Evolutionary conservation across 1,140 invertebrate species (phyloP), one percentile per base, ranked within the genome.

Genomic region (Neodiprion fabricii): DNA sequence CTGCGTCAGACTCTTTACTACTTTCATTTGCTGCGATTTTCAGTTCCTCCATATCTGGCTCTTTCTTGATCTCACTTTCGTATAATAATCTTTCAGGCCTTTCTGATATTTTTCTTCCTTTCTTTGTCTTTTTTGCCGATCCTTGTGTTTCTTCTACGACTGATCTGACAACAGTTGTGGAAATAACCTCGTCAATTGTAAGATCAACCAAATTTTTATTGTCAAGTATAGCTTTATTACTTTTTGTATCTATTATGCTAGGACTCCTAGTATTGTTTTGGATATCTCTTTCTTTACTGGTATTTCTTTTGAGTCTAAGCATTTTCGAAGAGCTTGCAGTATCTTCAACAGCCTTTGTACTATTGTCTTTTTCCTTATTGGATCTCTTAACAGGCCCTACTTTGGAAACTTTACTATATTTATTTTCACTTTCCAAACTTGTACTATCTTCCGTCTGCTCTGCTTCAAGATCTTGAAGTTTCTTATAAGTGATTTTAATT

Each of bases 121-220:
- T 82, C 1, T 78, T 85, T 17, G 80, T 11, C 67, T 85, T 85
- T 14, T 78, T 80, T 23, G 83, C 80, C 49, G 69, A 76, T 23
- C 74, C 70, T 75, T 81, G 77, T 47, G 70, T 74, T 66, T 70
- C 76, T 11, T 81, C 80, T 50, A 77, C 65, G 21, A 84, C 83
- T 9, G 81, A 81, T 71, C 85, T 85, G 70, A 83, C 82, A 50
- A 87, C 74, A 84, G 86, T 85, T 65, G 86, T 85, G 77, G 87
- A 86, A 67, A 89, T 85, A 12, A 88, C 87, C 66, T 86, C 85
- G 67, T 87, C 87, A 72, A 88, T 88, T 7, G 85, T 88, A 74
- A 84, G 72, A 76, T 88, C 86, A 61, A 87, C 82, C 11, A 84
- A 85, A 74, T 76, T 82, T 72, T 85, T 86, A 14, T 80, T 83